Base-by-base conservation (phyloP, 2,888 invertebrate species). In the Rhamphomyia laevipes region DNA sequence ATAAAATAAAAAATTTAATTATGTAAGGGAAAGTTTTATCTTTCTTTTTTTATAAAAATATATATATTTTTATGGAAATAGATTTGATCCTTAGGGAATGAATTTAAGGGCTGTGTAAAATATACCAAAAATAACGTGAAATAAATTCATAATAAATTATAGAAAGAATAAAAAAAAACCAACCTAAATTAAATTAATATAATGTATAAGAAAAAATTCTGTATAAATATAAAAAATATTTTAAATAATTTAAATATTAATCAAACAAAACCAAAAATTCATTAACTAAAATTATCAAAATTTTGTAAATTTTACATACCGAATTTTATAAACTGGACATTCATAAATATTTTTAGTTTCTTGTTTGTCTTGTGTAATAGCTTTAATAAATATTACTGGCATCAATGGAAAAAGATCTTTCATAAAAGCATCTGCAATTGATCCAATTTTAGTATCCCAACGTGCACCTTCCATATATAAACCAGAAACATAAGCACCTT, bases 401-500 rank as follows among this genome's bases (percentile, higher is more conserved):
- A 95, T 83, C 52, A 85, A 71, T 1, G 92, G 91, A 63, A 88
- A 91, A 53, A 94, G 76, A 58, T 95, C 94, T 74, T 94, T 94
- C 60, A 91, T 77, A 56, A 79, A 76, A 0, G 93, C 86, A 62
- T 94, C 91, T 12, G 81, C 78, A 52, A 95, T 86, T 60, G 83
- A 80, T 47, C 89, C 88, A 12, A 77, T 66, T 59, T 76, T 75
- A 16, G 75, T 78, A 68, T 95, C 94, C 94, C 94, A 95, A 53
- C 92, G 82, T 13, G 94, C 94, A 43, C 94, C 94, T 72, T 94
- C 94, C 88, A 94, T 89, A 68, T 76, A 89, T 50, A 95, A 73
- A 1, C 91, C 90, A 68, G 87, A 83, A 47, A 95, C 82, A 66
- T 87, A 90, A 5, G 93, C 89, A 16, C 94, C 95, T 65, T 95